Conservation (phyloP, 2,888 invertebrate species). For the Ernsta delagoae region DNA sequence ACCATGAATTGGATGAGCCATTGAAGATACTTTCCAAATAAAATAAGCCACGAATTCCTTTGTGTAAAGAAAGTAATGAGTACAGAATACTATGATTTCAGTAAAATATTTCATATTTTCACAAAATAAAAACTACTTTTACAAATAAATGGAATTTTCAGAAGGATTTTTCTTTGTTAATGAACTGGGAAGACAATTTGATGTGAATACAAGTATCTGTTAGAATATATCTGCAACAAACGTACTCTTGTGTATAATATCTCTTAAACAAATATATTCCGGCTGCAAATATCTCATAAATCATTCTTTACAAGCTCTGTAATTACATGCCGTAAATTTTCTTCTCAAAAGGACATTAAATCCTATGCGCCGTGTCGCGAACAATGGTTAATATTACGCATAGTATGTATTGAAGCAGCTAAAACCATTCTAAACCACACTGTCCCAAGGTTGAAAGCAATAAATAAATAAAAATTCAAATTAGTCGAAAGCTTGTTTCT, state of each 20-base stretch:
- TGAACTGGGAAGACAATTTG: background rate
- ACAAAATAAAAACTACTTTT: too few species aligned
- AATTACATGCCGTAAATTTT: constrained; percentile 30
- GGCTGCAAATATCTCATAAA: constrained; percentile 17
- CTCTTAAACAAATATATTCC: constrained; percentile 1
- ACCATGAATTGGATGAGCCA: too few species aligned
- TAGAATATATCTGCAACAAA: background rate
- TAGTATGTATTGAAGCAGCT: background rate
- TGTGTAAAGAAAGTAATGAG: background rate
- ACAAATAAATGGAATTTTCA: background rate
- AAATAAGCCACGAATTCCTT: background rate
- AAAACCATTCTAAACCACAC: background rate
- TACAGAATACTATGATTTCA: too few species aligned
- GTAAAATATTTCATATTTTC: too few species aligned
- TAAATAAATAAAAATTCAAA: too few species aligned
- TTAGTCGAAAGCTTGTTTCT: too few species aligned
- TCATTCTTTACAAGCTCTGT: constrained; percentile 32
- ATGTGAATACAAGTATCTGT: background rate
- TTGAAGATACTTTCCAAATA: background rate
- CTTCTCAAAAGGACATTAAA: constrained; percentile 15
- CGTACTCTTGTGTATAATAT: background rate
- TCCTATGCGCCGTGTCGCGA: background rate
- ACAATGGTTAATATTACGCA: background rate
- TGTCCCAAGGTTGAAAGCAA: background rate
- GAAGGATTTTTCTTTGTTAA: too few species aligned